Evolutionary conservation across 2,888 invertebrate genomes (phyloP).

Genomic region (Pollenia angustigena): DNA sequence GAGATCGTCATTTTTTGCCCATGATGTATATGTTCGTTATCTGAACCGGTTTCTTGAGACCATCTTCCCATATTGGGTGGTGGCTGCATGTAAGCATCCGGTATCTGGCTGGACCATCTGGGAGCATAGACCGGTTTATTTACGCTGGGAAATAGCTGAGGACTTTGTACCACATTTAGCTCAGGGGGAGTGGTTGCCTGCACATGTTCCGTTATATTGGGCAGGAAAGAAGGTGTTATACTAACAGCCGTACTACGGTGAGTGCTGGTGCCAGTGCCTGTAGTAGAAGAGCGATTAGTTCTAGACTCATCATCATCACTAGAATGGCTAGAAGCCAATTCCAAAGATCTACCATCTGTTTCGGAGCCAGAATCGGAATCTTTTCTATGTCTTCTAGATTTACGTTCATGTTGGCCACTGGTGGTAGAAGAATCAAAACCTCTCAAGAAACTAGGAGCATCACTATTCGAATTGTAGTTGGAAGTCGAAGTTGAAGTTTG

Average conservation of each 20-base stretch:
- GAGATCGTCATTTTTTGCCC: constrained; percentile 86
- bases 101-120: constrained; percentile 89
- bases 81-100: constrained; percentile 87
- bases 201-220: constrained; percentile 86
- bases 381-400: constrained; percentile 84
- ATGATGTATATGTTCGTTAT: constrained; percentile 87
- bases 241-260: constrained; percentile 84
- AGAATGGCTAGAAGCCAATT: constrained; percentile 97
- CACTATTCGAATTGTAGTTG: constrained; percentile 93
- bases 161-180: constrained; percentile 87
- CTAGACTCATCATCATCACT: constrained; percentile 93
- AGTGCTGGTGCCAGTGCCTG: constrained; percentile 76
- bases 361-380: constrained; percentile 93
- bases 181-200: constrained; percentile 87
- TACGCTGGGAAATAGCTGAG: constrained; percentile 89
- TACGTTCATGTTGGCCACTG: constrained; percentile 79
- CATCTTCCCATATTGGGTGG: constrained; percentile 87
- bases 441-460: constrained; percentile 89
- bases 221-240: constrained; percentile 86
- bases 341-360: constrained; percentile 91
- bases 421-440: constrained; percentile 84
- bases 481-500: constrained; percentile 94
- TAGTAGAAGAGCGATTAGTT: constrained; percentile 82
- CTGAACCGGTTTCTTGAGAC: constrained; percentile 92
- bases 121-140: constrained; percentile 87